These are phyloP conservation scores for Synanceia verrucosa DNA, from an alignment of 2,797 vertebrate genomes.

Conservation along the genomic window DNA sequence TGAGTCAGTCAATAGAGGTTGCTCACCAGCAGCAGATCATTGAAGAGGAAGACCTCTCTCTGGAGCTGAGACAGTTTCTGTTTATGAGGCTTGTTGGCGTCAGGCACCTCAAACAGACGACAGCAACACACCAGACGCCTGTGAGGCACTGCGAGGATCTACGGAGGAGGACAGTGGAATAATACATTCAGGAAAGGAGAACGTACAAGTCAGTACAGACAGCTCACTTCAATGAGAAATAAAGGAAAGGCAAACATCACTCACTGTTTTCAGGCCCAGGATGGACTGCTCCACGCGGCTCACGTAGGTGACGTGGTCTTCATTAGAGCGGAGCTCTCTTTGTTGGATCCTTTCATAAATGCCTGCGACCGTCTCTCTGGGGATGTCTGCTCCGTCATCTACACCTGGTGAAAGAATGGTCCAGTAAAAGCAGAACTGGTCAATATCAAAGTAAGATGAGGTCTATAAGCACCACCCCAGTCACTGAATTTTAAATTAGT, in stretches of 20 bases:
- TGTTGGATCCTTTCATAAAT: constrained; percentile 98
- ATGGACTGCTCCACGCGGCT: constrained; percentile 98
- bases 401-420: constrained; percentile 84
- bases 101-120: constrained; percentile 95
- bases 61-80: constrained; percentile 98
- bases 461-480: background rate
- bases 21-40: constrained; percentile 96
- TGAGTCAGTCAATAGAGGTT: background rate
- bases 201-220: constrained; percentile 17
- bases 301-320: constrained; percentile 98
- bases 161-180: constrained; percentile 32
- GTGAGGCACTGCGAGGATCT: constrained; percentile 96
- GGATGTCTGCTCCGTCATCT: constrained; percentile 97
- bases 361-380: constrained; percentile 95
- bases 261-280: constrained; percentile 93
- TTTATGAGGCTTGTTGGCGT: constrained; percentile 97
- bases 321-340: constrained; percentile 96
- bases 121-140: constrained; percentile 98
- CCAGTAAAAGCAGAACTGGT: background rate
- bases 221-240: constrained; percentile 20
- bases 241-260: constrained; percentile 46
- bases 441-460: too few species aligned
- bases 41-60: constrained; percentile 98
- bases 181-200: constrained; percentile 16
- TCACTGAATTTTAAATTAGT: constrained; percentile 27